These are phyloP conservation scores for Drosophila pandora DNA, from an alignment of 1,140 invertebrate genomes.

Conservation along the genomic window DNA sequence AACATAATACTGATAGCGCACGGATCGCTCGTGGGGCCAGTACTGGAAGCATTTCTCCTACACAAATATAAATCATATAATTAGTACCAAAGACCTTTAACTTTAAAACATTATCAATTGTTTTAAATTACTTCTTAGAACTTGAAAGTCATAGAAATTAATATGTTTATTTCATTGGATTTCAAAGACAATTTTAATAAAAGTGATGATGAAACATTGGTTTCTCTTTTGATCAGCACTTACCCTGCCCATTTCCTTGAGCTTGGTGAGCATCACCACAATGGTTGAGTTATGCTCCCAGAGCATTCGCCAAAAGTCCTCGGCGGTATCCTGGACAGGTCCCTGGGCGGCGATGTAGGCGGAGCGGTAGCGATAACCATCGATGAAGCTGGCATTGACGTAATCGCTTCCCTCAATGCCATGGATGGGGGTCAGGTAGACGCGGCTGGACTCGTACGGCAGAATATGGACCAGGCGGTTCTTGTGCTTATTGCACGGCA, in stretches of 20 bases:
- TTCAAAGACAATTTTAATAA: too few species aligned
- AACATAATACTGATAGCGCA: conserved; percentile 98
- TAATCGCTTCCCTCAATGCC: conserved; percentile 98
- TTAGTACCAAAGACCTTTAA: neutral
- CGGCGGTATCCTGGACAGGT: conserved; percentile 96
- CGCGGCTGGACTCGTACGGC: conserved; percentile 97
- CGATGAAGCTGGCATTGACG: conserved; percentile 99
- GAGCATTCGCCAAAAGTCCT: conserved; percentile 99
- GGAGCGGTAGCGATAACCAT: conserved; percentile 95
- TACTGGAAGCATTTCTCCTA: conserved; percentile 99
- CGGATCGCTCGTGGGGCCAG: conserved; percentile 98
- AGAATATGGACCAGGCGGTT: conserved; percentile 98
- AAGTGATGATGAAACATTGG: too few species aligned
- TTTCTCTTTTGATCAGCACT: conserved; percentile 72
- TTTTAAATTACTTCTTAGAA: too few species aligned
- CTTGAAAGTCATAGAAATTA: too few species aligned
- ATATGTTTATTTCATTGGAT: too few species aligned
- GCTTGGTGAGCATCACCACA: conserved; percentile 99
- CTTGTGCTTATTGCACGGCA: conserved; percentile 99
- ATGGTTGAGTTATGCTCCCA: conserved; percentile 99
- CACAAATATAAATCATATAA: conserved; percentile 26
- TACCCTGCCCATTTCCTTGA: conserved; percentile 98
- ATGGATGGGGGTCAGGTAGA: conserved; percentile 95
- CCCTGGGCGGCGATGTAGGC: conserved; percentile 99
- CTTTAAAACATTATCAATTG: neutral